Percentiles rank a stretch among this genome's conserved stretches.
These are phyloP conservation scores for Drosophila seclusa DNA, from an alignment of 2,888 invertebrate genomes.

Conservation along the genomic window DNA sequence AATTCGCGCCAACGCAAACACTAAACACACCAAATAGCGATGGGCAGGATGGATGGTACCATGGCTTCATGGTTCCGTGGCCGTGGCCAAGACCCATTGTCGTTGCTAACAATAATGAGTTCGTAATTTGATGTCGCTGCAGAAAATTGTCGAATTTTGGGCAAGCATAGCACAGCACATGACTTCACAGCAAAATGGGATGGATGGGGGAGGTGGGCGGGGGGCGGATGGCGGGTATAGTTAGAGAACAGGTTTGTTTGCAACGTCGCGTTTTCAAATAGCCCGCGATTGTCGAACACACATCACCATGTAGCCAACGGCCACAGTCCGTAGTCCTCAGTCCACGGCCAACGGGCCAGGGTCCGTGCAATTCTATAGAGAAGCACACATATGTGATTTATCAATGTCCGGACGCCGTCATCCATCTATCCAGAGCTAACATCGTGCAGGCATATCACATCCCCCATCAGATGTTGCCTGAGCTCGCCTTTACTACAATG, in stretches of 20 bases:
- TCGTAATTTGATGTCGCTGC: constrained; percentile 82
- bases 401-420: constrained; percentile 71
- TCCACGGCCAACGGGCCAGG: neutral
- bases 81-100: constrained; percentile 48
- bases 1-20: constrained; percentile 64
- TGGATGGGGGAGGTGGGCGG: neutral
- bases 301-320: constrained; percentile 17
- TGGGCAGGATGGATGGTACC: neutral
- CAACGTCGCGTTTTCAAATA: constrained; percentile 52
- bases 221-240: neutral
- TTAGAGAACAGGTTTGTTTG: constrained; percentile 42
- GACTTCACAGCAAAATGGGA: constrained; percentile 20
- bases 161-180: constrained; percentile 51
- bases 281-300: constrained; percentile 37
- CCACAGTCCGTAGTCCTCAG: neutral
- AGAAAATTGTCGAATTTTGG: constrained; percentile 67
- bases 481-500: constrained; percentile 26
- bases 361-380: constrained; percentile 27
- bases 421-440: constrained; percentile 68
- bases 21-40: constrained; percentile 24
- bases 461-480: constrained; percentile 25
- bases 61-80: constrained; percentile 16
- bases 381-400: constrained; percentile 69
- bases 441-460: constrained; percentile 7
- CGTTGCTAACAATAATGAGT: constrained; percentile 82